phyloP scores from a whole-genome alignment of 2,797 vertebrate species.

The Melopsittacus undulatus region DNA sequence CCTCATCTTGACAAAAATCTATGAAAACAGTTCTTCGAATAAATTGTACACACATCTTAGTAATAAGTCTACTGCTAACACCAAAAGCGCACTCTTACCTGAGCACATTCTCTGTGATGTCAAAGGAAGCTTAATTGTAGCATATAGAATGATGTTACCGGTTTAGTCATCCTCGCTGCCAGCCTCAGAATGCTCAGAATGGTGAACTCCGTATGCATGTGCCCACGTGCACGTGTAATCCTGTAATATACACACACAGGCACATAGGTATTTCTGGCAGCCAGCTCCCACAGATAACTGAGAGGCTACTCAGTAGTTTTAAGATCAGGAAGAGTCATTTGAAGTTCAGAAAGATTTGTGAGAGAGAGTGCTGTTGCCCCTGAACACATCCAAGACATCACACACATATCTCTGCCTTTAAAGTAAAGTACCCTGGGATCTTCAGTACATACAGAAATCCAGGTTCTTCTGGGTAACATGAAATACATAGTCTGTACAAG shows the following conservation, averaged over 20 bases:
- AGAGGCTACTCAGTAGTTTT: neutral
- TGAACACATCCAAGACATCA: neutral
- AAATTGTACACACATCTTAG: neutral
- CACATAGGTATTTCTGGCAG: neutral
- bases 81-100: neutral
- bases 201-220: neutral
- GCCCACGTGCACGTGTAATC: neutral
- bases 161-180: neutral
- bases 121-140: neutral
- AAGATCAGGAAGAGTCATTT: neutral
- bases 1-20: neutral
- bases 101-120: neutral
- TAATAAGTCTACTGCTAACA: neutral
- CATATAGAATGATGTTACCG: neutral
- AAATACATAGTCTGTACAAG: neutral
- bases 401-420: neutral
- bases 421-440: neutral
- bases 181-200: neutral
- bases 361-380: neutral
- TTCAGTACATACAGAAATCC: neutral
- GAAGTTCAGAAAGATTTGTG: conserved; percentile 2
- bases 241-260: neutral
- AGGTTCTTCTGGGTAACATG: neutral
- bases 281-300: accelerated
- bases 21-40: neutral